Conservation (phyloP, 2,797 vertebrate species). For the Lateolabrax maculatus region DNA sequence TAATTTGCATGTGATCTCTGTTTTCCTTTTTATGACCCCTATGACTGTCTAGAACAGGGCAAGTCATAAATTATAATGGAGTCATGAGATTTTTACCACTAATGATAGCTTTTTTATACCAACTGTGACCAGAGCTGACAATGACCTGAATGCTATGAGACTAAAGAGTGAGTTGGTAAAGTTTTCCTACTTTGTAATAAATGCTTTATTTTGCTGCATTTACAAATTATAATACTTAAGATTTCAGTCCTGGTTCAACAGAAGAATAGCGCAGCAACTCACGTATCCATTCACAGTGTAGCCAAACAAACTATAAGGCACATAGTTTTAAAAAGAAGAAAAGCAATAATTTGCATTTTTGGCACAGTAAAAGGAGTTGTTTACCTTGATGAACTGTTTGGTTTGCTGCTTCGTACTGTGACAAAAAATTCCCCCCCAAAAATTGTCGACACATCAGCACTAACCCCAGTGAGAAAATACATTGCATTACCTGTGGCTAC, state of each 20-base stretch:
- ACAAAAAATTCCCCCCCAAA: too few relatives aligned
- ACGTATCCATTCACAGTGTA: neutral
- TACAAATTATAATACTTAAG: neutral
- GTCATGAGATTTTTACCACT: constrained; percentile 41
- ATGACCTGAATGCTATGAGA: constrained; percentile 2
- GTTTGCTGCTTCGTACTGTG: neutral
- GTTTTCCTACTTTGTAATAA: neutral
- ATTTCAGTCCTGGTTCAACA: neutral
- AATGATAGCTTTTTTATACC: neutral
- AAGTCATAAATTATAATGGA: constrained; percentile 33
- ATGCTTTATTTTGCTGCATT: neutral
- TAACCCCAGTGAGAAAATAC: neutral
- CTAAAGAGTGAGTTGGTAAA: neutral
- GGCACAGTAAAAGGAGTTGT: neutral
- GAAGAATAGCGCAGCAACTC: neutral
- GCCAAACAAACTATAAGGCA: neutral
- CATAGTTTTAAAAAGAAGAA: neutral
- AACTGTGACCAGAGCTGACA: neutral
- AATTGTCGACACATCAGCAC: neutral
- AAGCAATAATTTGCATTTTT: neutral
- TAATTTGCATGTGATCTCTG: constrained; percentile 65
- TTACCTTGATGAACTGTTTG: neutral
- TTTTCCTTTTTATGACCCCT: constrained; percentile 39
- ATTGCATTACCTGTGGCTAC: neutral
- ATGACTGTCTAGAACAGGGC: constrained; percentile 22